A percentile compares a stretch with the other conserved stretches of the same genome.
phyloP scores from a whole-genome alignment of 2,797 vertebrate genomes.

The Falco concolor region DNA sequence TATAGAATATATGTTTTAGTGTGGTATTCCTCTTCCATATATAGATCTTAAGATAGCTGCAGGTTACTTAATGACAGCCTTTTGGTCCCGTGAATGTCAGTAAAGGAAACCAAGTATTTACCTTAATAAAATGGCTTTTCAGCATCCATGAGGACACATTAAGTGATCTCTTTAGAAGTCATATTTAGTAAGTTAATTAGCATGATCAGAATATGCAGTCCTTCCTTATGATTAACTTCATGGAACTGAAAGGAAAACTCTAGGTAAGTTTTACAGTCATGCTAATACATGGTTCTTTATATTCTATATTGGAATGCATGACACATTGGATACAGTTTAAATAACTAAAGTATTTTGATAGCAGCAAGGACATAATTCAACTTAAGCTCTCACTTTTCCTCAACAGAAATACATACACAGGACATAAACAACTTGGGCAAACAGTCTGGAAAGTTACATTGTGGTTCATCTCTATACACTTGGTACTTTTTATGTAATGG shows the following conservation, averaged over 20 bases:
- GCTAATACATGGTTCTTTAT: neutral
- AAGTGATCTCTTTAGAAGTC: conserved; percentile 16
- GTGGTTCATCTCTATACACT: neutral
- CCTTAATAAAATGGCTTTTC: conserved; percentile 13
- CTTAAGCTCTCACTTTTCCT: conserved; percentile 13
- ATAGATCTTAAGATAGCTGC: neutral
- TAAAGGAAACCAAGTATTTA: neutral
- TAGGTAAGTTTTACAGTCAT: neutral
- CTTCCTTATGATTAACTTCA: conserved; percentile 32
- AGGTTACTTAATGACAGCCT: neutral
- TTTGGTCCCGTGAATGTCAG: neutral
- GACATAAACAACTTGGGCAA: conserved; percentile 24
- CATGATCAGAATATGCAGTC: conserved; percentile 21
- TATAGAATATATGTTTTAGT: neutral
- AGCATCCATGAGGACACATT: conserved; percentile 4
- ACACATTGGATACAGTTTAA: conserved; percentile 4
- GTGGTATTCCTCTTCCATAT: neutral
- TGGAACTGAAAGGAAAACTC: neutral
- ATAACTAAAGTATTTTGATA: conserved; percentile 25
- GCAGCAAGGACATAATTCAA: conserved; percentile 43
- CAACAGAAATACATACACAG: conserved; percentile 12
- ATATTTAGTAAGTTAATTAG: conserved; percentile 20
- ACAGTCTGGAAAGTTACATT: conserved; percentile 38
- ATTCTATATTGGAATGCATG: conserved; percentile 36
- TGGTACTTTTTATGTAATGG: neutral